Percentiles rank a stretch among this genome's conserved stretches.
Evolutionary conservation across 35 echinoderm and acorn worm species (phyloP).

Genomic region (Amphiura filiformis): DNA sequence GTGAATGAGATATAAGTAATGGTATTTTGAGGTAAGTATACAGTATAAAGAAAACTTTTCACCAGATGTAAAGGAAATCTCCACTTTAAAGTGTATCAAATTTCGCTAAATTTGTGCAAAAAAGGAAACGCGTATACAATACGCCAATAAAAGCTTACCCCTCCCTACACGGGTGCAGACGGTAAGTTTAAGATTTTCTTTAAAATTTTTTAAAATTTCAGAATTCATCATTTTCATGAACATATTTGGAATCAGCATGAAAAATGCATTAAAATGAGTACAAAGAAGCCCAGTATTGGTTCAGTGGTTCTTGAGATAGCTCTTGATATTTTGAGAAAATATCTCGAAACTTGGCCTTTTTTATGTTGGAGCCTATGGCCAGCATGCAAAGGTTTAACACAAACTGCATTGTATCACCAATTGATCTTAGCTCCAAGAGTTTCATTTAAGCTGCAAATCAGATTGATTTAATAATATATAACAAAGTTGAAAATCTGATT

Average conservation of each 20-base stretch:
- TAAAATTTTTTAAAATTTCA: too few relatives aligned
- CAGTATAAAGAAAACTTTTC: not conserved
- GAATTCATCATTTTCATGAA: not conserved
- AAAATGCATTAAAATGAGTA: too few relatives aligned
- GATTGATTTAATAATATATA: not conserved
- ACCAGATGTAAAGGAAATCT: not conserved
- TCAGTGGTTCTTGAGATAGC: too few relatives aligned
- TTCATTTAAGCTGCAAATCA: not conserved
- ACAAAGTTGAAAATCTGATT: not conserved
- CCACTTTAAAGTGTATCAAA: not conserved
- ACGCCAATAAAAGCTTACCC: too few relatives aligned
- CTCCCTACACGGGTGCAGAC: too few relatives aligned
- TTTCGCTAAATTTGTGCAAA: not conserved
- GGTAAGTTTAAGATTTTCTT: too few relatives aligned
- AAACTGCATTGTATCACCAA: too few relatives aligned
- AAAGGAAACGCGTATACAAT: too few relatives aligned
- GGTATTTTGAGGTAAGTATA: not conserved
- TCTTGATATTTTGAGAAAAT: too few relatives aligned
- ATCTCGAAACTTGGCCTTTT: too few relatives aligned
- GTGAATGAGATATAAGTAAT: not conserved
- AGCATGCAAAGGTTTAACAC: not conserved
- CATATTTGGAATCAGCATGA: too few relatives aligned
- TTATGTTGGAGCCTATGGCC: not conserved
- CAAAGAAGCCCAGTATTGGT: too few relatives aligned
- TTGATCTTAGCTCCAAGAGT: not conserved